Conservation (phyloP, 1,140 invertebrate genomes). For the Bactericera cockerelli region DNA sequence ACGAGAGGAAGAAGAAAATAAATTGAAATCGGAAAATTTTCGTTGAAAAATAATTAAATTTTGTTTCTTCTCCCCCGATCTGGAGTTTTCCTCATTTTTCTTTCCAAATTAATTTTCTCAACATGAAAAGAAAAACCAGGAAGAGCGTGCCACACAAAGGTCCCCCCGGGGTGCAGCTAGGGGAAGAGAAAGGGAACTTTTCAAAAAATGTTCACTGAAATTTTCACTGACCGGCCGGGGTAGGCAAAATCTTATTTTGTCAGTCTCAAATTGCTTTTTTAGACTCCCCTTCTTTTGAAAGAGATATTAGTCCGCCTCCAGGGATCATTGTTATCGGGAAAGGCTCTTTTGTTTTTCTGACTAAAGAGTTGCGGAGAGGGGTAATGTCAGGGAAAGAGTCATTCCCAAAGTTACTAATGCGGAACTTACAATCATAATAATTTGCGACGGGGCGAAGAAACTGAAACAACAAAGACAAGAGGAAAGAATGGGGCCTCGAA, state of each 20-base stretch:
- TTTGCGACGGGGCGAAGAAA: no score
- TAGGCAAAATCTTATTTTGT: no score
- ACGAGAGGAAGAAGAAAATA: not conserved
- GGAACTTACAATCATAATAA: not conserved
- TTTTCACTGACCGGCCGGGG: no score
- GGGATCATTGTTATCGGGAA: no score
- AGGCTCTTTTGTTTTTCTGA: not conserved
- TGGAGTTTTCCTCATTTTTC: not conserved
- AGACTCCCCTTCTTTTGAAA: no score
- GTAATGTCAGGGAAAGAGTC: not conserved
- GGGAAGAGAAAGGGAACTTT: no score
- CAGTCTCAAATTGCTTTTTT: no score
- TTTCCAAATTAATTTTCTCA: slow-evolving; percentile 7
- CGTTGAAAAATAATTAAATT: slow-evolving; percentile 7
- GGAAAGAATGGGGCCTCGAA: no score
- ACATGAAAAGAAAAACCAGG: slow-evolving; percentile 5
- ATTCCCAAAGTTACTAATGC: slow-evolving; percentile 3
- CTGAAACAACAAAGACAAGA: no score
- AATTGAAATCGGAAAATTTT: not conserved
- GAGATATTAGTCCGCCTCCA: no score
- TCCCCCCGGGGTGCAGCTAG: no score
- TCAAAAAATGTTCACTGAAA: no score
- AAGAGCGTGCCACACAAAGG: not conserved
- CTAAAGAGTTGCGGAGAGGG: not conserved
- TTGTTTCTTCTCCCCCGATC: not conserved